phyloP scores from a whole-genome alignment of 2,797 vertebrate species.

The Acipenser oxyrinchus region DNA sequence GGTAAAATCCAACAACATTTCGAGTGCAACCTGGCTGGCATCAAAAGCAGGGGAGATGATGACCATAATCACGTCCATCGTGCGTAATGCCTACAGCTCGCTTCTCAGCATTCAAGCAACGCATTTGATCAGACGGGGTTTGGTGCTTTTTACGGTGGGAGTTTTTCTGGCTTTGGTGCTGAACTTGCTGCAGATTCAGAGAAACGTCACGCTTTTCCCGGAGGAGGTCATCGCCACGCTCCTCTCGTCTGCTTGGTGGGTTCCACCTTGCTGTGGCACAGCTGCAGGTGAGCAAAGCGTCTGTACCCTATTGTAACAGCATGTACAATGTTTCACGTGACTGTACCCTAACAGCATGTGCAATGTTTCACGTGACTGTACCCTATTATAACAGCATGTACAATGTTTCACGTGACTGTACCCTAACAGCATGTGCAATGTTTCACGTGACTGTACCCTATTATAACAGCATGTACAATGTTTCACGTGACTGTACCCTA shows the following conservation, averaged over 20 bases:
- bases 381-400: too few species aligned
- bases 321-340: too few species aligned
- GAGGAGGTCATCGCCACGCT: conserved; percentile 87
- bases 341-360: too few species aligned
- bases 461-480: too few species aligned
- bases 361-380: too few species aligned
- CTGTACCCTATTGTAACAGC: background rate
- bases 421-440: too few species aligned
- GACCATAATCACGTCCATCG: conserved; percentile 59
- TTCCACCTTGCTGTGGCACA: conserved; percentile 90
- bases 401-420: too few species aligned
- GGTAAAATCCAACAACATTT: conserved; percentile 42
- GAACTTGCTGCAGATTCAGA: conserved; percentile 90
- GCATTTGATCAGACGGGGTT: conserved; percentile 76
- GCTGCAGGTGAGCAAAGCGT: conserved; percentile 76
- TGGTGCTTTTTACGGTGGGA: conserved; percentile 88
- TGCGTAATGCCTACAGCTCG: conserved; percentile 55
- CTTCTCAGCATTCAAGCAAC: conserved; percentile 60
- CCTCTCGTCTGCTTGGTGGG: conserved; percentile 96
- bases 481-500: too few species aligned
- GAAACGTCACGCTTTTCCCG: conserved; percentile 85
- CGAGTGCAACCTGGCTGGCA: conserved; percentile 47
- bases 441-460: too few species aligned
- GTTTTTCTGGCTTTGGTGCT: conserved; percentile 88
- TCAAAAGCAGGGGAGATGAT: conserved; percentile 70